These are phyloP conservation scores for Tenthredo distinguenda DNA, from an alignment of 2,888 invertebrate genomes.

Conservation along the genomic window DNA sequence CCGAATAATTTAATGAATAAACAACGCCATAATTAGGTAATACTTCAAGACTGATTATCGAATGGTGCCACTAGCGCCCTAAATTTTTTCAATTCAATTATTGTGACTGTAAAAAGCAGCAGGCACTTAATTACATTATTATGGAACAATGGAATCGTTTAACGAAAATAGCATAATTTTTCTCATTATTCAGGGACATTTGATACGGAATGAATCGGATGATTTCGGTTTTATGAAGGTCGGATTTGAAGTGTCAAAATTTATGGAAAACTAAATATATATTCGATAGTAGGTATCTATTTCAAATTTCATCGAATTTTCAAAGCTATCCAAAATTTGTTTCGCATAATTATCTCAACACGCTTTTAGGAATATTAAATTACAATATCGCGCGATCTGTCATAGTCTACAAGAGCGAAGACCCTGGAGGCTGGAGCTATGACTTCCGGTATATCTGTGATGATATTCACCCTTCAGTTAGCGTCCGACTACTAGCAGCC, in stretches of 20 bases:
- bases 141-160: neutral
- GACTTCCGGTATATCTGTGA: neutral
- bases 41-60: neutral
- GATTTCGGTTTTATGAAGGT: neutral
- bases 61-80: neutral
- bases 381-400: neutral
- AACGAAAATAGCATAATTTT: neutral
- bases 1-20: neutral
- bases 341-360: neutral
- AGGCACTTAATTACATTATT: neutral
- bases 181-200: neutral
- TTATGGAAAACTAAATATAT: neutral
- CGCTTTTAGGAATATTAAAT: neutral
- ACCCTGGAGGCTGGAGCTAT: neutral
- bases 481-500: neutral
- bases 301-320: neutral
- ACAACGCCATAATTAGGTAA: neutral
- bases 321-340: neutral
- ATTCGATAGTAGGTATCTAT: neutral
- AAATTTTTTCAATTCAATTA: neutral
- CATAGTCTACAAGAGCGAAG: neutral
- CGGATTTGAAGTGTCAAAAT: neutral
- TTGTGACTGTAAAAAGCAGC: neutral
- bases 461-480: conserved; percentile 28
- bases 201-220: neutral